These are phyloP conservation scores for Avahi laniger DNA, from an alignment of 2,797 vertebrate genomes.

Conservation along the genomic window DNA sequence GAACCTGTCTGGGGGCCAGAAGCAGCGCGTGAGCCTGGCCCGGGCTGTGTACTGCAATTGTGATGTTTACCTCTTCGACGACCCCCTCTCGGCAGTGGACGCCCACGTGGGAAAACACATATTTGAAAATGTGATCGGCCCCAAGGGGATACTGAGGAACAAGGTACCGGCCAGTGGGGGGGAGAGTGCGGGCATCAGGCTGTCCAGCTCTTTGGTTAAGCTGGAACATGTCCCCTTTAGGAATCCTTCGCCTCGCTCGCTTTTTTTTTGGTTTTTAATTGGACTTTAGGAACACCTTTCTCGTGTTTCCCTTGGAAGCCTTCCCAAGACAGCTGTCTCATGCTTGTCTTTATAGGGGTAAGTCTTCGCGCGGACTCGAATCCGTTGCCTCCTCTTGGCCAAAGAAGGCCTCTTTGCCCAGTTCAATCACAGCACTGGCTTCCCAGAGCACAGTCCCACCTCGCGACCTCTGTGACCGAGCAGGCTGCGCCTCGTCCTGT, in stretches of 20 bases:
- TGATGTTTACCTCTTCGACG: conserved; percentile 92
- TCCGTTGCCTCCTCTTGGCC: background rate
- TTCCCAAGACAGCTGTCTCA: background rate
- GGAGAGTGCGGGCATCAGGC: fast-evolving
- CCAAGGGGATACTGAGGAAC: conserved; percentile 92
- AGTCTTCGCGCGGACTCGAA: background rate
- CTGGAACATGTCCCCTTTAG: background rate
- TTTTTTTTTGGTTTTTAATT: background rate
- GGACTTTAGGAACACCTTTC: background rate
- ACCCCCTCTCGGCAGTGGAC: conserved; percentile 96
- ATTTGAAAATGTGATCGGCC: conserved; percentile 95
- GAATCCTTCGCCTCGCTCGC: background rate
- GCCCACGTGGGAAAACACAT: conserved; percentile 98
- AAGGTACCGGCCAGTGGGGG: conserved; percentile 85
- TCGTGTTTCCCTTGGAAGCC: background rate
- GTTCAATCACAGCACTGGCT: background rate
- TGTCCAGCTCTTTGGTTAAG: fast-evolving
- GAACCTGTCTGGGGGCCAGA: conserved; percentile 97
- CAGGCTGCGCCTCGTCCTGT: background rate
- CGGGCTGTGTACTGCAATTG: conserved; percentile 93
- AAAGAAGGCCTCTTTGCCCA: background rate
- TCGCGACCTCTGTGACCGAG: fast-evolving
- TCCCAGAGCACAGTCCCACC: background rate
- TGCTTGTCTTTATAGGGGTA: background rate
- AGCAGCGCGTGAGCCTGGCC: conserved; percentile 95